Base-by-base conservation (phyloP, 2,113 vertebrate genomes). In the Ptyas mucosa region DNA sequence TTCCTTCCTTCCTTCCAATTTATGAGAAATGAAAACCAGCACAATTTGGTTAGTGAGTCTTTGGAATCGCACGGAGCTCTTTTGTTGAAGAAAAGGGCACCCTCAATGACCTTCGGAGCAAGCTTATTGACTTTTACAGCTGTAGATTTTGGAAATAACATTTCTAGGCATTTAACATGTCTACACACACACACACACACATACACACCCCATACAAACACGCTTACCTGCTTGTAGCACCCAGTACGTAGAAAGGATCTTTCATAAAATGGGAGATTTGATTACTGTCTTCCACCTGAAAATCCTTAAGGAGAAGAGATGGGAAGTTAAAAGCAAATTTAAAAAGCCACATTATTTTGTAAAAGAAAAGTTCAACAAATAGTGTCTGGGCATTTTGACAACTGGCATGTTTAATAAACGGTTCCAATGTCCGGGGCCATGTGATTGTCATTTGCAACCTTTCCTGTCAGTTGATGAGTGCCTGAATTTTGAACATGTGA, bases 241-340 rank as follows among this genome's bases (percentile, higher is more conserved):
- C 95, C 94, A 96, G 55, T 58, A 92, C 9, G 0, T 75, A 93
- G 92, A 95, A 95, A 0, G 96, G 93, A 91, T 98, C 97, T 95
- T 97, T 98, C 95, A 94, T 86, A 87, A 97, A 53, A 89, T 93
- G 94, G 24, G 93, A 94, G n/a, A 98, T 97, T 91, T 96, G 94
- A 81, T 8, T 85, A 61, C 95, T 93, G 18, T 98, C 97, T 86
- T 93, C 97, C 51, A 97, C 94, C 93, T 98, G 91, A 89, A 97
- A 94, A 94, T 98, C 98, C 99, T 99, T 96, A 64, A 98, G 97
- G 0, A 94, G 29, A 96, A 81, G 93, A 94, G 88, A 43, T 14
- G 69, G 49, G 92, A 29, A 87, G 0, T 0, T 94, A 91, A 95
- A 61, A 94, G 94, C 75, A 0, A 1, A 89, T 51, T 43, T 75